Evolutionary conservation across 1,140 invertebrate species (phyloP).

Genomic region (Thrips palmi): DNA sequence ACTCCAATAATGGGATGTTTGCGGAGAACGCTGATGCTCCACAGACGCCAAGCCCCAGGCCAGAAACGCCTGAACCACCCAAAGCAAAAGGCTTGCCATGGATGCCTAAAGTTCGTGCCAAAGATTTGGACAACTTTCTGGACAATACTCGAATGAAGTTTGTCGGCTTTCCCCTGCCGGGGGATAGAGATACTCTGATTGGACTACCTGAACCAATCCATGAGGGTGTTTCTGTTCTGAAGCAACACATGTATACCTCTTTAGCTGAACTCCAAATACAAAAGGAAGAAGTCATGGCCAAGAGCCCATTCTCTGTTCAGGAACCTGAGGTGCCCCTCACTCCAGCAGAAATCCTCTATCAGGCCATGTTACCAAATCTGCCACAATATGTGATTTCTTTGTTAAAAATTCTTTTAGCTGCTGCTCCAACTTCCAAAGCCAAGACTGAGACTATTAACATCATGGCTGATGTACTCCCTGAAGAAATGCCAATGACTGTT

Average conservation of each 20-base stretch:
- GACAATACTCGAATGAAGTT: constrained; percentile 86
- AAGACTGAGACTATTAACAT: constrained; percentile 99
- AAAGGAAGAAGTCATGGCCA: constrained; percentile 62
- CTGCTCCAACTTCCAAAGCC: constrained; percentile 91
- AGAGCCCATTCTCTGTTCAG: constrained; percentile 41
- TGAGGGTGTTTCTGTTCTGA: constrained; percentile 80
- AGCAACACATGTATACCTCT: constrained; percentile 70
- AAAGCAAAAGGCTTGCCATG: constrained; percentile 59
- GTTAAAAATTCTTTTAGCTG: constrained; percentile 90
- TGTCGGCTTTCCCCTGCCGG: constrained; percentile 76
- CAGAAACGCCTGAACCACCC: constrained; percentile 25
- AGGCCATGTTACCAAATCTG: constrained; percentile 78
- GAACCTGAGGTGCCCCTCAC: constrained; percentile 56
- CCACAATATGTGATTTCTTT: constrained; percentile 95
- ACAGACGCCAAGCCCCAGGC: constrained; percentile 29
- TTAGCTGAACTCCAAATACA: constrained; percentile 66
- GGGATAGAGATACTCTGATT: constrained; percentile 70
- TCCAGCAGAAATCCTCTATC: constrained; percentile 74
- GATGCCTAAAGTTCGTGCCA: constrained; percentile 89
- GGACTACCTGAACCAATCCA: constrained; percentile 89
- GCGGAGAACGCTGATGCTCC: constrained; percentile 23
- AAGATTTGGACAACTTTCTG: constrained; percentile 80
- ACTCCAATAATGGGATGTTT: constrained; percentile 26
- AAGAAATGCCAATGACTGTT: constrained; percentile 93
- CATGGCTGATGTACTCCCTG: constrained; percentile 88